Percentiles rank a stretch among this genome's conserved stretches.
Conservation (phyloP, 30 jellyfish, hydroid and myxozoan species). For the Hydractinia echinata region DNA sequence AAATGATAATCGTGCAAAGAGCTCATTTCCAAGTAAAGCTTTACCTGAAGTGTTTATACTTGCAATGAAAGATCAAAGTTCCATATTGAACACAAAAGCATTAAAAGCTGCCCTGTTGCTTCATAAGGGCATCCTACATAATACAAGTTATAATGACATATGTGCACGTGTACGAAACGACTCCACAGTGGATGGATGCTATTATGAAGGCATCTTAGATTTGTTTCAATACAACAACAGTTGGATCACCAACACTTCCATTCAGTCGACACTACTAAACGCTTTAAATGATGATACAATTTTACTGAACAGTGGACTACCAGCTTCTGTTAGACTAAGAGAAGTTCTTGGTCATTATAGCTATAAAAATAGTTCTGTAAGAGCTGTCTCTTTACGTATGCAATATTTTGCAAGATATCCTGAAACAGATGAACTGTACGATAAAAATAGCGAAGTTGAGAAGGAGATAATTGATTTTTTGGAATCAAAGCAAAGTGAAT, state of each 20-base stretch:
- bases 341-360: not conserved
- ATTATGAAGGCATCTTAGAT: constrained; percentile 35
- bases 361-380: not conserved
- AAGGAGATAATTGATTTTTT: constrained; percentile 6
- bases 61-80: constrained; percentile 12
- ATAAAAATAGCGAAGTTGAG: not conserved
- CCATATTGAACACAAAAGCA: constrained; percentile 31
- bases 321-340: not conserved
- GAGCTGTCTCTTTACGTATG: not conserved
- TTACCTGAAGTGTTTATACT: constrained; percentile 46
- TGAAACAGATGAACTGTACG: not conserved
- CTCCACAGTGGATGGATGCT: constrained; percentile 3
- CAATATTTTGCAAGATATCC: not conserved
- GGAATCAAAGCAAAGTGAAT: not conserved
- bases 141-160: constrained; percentile 23
- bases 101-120: constrained; percentile 38
- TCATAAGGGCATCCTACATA: constrained; percentile 20
- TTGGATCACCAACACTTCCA: constrained; percentile 1
- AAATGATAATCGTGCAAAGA: constrained; percentile 48
- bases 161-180: constrained; percentile 29
- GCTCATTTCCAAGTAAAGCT: constrained; percentile 39
- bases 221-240: constrained; percentile 44
- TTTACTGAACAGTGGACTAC: not conserved
- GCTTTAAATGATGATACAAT: not conserved
- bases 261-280: constrained; percentile 1